Base-by-base conservation (phyloP, 1,140 invertebrate genomes). In the Drosophila tsacasi region DNA sequence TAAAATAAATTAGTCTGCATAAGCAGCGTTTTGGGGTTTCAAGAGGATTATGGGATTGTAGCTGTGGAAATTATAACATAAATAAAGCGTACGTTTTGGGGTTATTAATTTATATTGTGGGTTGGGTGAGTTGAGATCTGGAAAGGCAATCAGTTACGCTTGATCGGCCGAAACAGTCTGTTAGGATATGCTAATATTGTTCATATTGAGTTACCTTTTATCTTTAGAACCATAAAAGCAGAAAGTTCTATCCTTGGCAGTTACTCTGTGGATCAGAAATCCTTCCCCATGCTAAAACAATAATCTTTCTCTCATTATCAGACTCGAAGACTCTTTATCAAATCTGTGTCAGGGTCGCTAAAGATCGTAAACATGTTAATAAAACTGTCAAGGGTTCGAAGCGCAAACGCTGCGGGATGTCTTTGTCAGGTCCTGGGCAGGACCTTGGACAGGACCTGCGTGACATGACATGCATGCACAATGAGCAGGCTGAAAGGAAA, bases 381-480 rank as follows among this genome's bases (percentile, higher is more conserved):
- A 85, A 91, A 91, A 91, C 74, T 85, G 89, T 76, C 90, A 78
- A 71, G 83, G 83, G 63, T 67, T 65, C 58, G 68, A 69, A 69
- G 61, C 68, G 80, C 25, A 63, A 59, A 67, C 58, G 39, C 89
- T 72, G 87, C 79, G 59, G 81, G 89, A 82, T 49, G 50, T 63
- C 63, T 64, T 42, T 60, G 60, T 83, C 55, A 57, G 81, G 63
- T 69, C 63, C 66, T 63, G 55, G 79, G 65, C 72, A 55, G 39
- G 50, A 62, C 17, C 47, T 65, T 76, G 79, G 59, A 54, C 63
- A 83, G 67, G 71, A 69, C 73, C 85, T 82, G 62, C 66, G 76
- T 90, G 85, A 89, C 85, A 72, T 90, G 85, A 89, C 85, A 72
- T 52, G 81, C 84, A 90, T 85, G 74, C 58, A 83, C 67, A 87